Conservation (phyloP, 35 echinoderm and acorn worm genomes). For the Ophioderma brevispina region DNA sequence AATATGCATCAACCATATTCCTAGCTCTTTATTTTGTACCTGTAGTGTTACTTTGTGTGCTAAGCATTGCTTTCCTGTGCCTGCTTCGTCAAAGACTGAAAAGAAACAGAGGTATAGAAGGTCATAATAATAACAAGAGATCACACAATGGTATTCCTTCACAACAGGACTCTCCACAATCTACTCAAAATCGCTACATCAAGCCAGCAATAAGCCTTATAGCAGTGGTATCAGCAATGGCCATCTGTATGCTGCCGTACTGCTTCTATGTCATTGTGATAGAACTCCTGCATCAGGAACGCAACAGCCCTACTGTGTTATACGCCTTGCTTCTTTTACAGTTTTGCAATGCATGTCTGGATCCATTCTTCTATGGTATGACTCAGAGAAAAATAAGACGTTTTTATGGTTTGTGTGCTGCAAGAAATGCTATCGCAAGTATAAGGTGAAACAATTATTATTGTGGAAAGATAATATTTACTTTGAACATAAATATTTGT, state of each 20-base stretch:
- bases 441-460: too few relatives aligned
- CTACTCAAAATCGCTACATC: not conserved
- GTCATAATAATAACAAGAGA: not conserved
- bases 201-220: not conserved
- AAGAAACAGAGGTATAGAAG: not conserved
- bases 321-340: not conserved
- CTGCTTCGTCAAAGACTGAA: not conserved
- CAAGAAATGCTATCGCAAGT: too few relatives aligned
- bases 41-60: not conserved
- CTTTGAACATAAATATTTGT: too few relatives aligned
- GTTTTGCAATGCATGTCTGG: not conserved
- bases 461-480: too few relatives aligned
- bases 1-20: not conserved
- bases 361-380: not conserved
- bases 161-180: not conserved
- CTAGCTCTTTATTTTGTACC: not conserved
- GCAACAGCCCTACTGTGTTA: not conserved
- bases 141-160: not conserved
- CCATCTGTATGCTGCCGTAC: constrained; percentile 2
- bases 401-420: not conserved
- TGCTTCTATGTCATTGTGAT: not conserved
- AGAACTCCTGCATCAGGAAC: not conserved
- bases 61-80: not conserved
- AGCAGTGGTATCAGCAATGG: not conserved
- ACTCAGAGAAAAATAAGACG: not conserved